These are phyloP conservation scores for Neosilurus hyrtlii DNA, from an alignment of 2,797 vertebrate species.

Conservation along the genomic window DNA sequence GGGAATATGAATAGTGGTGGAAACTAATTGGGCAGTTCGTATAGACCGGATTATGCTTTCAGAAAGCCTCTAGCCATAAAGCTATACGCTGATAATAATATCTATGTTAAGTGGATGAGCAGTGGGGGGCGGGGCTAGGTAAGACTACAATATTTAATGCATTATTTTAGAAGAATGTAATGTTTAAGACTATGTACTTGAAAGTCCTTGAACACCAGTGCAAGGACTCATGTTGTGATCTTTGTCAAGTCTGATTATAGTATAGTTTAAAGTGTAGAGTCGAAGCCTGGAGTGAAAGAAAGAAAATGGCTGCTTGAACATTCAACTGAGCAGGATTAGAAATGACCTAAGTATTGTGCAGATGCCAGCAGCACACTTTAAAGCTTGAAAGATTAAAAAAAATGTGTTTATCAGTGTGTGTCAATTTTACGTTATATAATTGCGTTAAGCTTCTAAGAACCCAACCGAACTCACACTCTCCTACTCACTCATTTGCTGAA, in stretches of 20 bases:
- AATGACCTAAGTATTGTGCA: conserved; percentile 23
- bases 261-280: conserved; percentile 21
- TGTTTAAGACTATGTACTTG: neutral
- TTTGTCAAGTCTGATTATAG: conserved; percentile 19
- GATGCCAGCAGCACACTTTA: conserved; percentile 4
- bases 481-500: no score
- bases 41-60: neutral
- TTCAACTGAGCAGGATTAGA: conserved; percentile 14
- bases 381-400: neutral
- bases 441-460: neutral
- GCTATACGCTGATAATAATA: neutral
- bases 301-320: conserved; percentile 17
- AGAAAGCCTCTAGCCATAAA: neutral
- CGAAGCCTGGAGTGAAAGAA: neutral
- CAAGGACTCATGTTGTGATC: conserved; percentile 19
- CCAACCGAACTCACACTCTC: no score
- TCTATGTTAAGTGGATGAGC: neutral
- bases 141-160: neutral
- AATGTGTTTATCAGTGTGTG: neutral
- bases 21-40: neutral
- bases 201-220: conserved; percentile 14
- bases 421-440: neutral
- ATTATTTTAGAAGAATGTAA: neutral
- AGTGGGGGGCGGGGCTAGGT: neutral
- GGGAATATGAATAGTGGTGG: neutral